A percentile compares a stretch with the other conserved stretches of the same genome.
Conservation (phyloP, 2,888 invertebrate species). For the Polietes domitor region DNA sequence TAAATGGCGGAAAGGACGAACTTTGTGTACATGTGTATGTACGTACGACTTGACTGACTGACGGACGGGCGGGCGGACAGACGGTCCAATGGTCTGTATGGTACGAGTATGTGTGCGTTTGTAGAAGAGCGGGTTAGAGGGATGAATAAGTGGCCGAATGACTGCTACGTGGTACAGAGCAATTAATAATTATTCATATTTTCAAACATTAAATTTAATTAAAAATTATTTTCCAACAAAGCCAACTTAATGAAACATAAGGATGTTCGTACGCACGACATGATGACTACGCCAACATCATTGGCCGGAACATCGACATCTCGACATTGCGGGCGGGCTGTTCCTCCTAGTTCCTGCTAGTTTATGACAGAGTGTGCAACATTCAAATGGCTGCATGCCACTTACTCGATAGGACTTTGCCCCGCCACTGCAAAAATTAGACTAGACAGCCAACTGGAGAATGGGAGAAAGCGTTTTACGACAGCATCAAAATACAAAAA, state of each 20-base stretch:
- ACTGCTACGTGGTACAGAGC: slow-evolving; percentile 40
- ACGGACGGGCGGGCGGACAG: background rate
- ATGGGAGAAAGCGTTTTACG: no score
- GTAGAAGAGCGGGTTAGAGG: slow-evolving; percentile 1
- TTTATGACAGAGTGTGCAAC: background rate
- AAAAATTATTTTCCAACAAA: slow-evolving; percentile 47
- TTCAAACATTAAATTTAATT: slow-evolving; percentile 58
- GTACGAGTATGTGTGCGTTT: background rate
- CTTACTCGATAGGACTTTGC: background rate
- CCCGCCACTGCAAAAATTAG: background rate
- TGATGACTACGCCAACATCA: no score
- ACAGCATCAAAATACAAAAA: no score
- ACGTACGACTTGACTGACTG: background rate
- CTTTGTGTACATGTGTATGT: background rate
- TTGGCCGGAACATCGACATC: background rate
- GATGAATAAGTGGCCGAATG: slow-evolving; percentile 16
- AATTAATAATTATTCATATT: slow-evolving; percentile 59
- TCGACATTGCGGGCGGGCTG: background rate
- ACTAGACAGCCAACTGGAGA: background rate
- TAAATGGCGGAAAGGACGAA: slow-evolving; percentile 23
- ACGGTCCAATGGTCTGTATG: background rate
- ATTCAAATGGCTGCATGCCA: background rate
- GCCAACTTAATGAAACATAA: slow-evolving; percentile 41
- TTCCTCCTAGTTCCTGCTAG: background rate
- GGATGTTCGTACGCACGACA: slow-evolving; percentile 25